Base-by-base conservation (phyloP, 2,113 vertebrate species). In the Halichoeres trimaculatus region DNA sequence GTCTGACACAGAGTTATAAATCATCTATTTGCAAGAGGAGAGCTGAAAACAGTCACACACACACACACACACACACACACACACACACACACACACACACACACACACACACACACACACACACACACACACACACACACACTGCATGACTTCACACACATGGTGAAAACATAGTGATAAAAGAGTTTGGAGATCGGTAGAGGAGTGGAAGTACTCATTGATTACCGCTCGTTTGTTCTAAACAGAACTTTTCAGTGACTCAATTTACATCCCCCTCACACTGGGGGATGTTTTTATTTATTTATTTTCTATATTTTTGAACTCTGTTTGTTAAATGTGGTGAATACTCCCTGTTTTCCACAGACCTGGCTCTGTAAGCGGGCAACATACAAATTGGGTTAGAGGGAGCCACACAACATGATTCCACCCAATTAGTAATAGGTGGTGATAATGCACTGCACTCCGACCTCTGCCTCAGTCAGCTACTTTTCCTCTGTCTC, bases 51-150 rank as follows among this genome's bases (percentile, higher is more conserved):
- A 45, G 43, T 64, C 58, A 80, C 20, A 9, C 60, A 70, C 50
- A 40, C 26, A 65, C 23, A 65, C 20, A 22, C 11, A 24, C 47
- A 35, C n/a, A n/a, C n/a, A 48, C 30, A 22, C 40, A 59, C 47
- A 26, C 38, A 60, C 14, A 52, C 22, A 50, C 9, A 30, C 35
- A 54, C 6, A 30, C 13, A 13, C n/a, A n/a, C n/a, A n/a, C n/a
- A n/a, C 58, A 80, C 20, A 9, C 60, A 70, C 50, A 40, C 58
- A 80, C 20, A 9, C 60, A 70, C 50, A 40, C 58, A 80, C 20
- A 9, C 60, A 70, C 50, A 40, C 58, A 80, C 20, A 9, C 60
- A 70, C 50, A 40, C 0, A 26, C 16, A 51, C 4, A 69, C 5
- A 50, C 6, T n/a, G 14, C 45, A 41, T 1, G 19, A 2, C 10